Evolutionary conservation across 2,888 invertebrate species (phyloP).

Genomic region (Polydrusus tereticollis): DNA sequence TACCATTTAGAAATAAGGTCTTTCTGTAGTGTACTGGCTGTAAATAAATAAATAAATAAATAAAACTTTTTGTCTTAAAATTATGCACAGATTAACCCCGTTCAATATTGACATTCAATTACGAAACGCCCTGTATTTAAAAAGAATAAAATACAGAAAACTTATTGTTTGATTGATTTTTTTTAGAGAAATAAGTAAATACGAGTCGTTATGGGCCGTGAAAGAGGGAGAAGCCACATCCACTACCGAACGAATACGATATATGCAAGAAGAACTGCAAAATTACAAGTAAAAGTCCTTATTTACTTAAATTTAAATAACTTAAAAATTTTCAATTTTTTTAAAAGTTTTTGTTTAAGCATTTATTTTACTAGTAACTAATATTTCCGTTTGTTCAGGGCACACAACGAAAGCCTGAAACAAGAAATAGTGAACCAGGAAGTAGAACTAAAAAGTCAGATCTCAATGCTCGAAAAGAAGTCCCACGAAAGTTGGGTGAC

Average conservation of each 20-base stretch:
- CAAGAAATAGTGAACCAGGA: constrained; percentile 91
- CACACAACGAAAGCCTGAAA: constrained; percentile 75
- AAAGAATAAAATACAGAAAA: too few relatives aligned
- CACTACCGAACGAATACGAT: constrained; percentile 82
- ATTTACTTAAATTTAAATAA: too few relatives aligned
- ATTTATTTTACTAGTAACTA: too few relatives aligned
- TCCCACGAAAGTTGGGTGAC: constrained; percentile 90
- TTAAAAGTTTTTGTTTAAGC: background rate
- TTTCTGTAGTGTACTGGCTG: too few relatives aligned
- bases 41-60: too few relatives aligned
- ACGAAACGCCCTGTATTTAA: too few relatives aligned
- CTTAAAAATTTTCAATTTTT: too few relatives aligned
- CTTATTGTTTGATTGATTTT: too few relatives aligned
- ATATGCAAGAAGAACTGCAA: constrained; percentile 84
- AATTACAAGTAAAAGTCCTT: constrained; percentile 75
- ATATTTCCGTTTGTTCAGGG: constrained; percentile 59
- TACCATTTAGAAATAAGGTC: too few relatives aligned
- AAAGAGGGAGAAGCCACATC: constrained; percentile 86
- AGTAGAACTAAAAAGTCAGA: constrained; percentile 76
- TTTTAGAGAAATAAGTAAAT: constrained; percentile 76
- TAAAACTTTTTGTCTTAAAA: too few relatives aligned
- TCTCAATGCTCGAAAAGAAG: constrained; percentile 84
- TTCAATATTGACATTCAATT: too few relatives aligned
- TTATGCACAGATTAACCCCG: too few relatives aligned
- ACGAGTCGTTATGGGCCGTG: constrained; percentile 83